These are phyloP conservation scores for Microcaecilia unicolor DNA, from an alignment of 2,797 vertebrate species.

Conservation along the genomic window DNA sequence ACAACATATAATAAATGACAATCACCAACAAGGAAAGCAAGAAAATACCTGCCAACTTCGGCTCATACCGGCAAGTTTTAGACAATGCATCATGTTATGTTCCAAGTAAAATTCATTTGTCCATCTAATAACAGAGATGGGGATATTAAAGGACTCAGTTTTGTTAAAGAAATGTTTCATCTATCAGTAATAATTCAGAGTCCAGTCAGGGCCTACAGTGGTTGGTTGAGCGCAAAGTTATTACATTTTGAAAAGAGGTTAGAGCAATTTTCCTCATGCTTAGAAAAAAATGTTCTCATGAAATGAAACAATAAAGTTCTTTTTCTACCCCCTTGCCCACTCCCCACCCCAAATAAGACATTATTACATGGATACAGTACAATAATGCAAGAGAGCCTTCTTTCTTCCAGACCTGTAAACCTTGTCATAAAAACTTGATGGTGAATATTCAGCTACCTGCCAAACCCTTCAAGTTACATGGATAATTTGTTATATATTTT, in stretches of 20 bases:
- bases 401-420: too few relatives aligned
- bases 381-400: too few relatives aligned
- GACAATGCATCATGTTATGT: slow-evolving; percentile 73
- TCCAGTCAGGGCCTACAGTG: slow-evolving; percentile 45
- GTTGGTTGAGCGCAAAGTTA: slow-evolving; percentile 63
- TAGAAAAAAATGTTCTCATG: slow-evolving; percentile 3
- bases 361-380: too few relatives aligned
- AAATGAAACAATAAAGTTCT: slow-evolving; percentile 18
- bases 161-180: slow-evolving; percentile 72
- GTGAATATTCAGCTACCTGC: too few relatives aligned
- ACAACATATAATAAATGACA: slow-evolving; percentile 87
- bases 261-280: slow-evolving; percentile 28
- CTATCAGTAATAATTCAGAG: slow-evolving; percentile 60
- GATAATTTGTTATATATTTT: too few relatives aligned
- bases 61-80: slow-evolving; percentile 77
- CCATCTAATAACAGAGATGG: slow-evolving; percentile 68
- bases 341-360: too few relatives aligned
- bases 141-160: slow-evolving; percentile 74
- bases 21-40: slow-evolving; percentile 59
- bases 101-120: slow-evolving; percentile 80
- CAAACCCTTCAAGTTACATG: too few relatives aligned
- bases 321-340: too few relatives aligned
- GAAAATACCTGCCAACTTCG: slow-evolving; percentile 72
- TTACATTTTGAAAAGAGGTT: slow-evolving; percentile 76
- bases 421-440: too few relatives aligned